Conservation (phyloP, 2,797 vertebrate genomes). For the Clarias laeviceps region DNA sequence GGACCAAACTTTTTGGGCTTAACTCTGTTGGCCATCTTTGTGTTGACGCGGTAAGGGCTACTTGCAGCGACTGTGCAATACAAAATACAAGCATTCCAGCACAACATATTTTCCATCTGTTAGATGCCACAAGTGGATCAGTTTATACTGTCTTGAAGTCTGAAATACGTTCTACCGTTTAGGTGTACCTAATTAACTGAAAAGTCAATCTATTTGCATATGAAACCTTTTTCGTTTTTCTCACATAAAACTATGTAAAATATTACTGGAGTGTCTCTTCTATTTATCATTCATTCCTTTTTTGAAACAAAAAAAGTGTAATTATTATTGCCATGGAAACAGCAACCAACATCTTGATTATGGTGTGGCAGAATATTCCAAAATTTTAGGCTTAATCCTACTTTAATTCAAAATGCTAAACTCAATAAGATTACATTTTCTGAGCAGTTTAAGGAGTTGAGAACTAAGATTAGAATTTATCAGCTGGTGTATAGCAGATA, state of each 20-base stretch:
- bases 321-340: neutral
- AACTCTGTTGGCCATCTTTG: neutral
- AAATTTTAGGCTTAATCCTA: neutral
- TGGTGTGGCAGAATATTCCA: neutral
- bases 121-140: neutral
- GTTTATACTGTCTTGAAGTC: neutral
- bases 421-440: neutral
- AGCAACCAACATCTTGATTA: neutral
- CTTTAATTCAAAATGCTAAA: neutral
- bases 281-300: neutral
- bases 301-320: neutral
- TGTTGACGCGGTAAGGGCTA: neutral
- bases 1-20: neutral
- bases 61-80: neutral
- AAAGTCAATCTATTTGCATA: neutral
- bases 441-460: neutral
- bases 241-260: neutral
- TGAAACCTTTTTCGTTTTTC: neutral
- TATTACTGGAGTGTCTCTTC: neutral
- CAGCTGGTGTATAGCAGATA: neutral
- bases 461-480: neutral
- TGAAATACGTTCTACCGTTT: neutral
- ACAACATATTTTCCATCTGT: neutral
- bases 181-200: neutral
- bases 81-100: neutral